Percentiles rank a stretch among this genome's conserved stretches.
These are phyloP conservation scores for Sinotaia quadrata DNA, from an alignment of 2,888 invertebrate species.

Conservation along the genomic window DNA sequence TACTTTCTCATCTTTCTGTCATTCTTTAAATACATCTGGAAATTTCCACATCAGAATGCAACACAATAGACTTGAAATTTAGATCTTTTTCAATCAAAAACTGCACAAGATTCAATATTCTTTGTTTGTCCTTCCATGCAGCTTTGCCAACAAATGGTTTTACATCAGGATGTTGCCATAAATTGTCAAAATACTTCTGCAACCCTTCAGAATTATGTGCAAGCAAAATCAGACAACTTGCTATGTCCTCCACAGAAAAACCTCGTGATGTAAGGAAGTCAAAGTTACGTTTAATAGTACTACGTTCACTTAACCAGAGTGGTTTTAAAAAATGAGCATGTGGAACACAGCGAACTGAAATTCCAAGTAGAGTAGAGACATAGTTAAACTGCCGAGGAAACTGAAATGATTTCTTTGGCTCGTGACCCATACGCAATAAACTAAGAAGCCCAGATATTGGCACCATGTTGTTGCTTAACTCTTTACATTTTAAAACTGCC, in stretches of 20 bases:
- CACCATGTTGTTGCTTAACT: conserved; percentile 17
- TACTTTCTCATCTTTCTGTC: too few species aligned
- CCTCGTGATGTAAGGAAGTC: conserved; percentile 32
- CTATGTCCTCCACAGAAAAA: conserved; percentile 27
- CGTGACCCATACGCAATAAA: conserved; percentile 24
- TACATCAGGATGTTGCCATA: conserved; percentile 24
- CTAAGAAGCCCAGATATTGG: conserved; percentile 20
- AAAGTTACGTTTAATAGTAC: conserved; percentile 21
- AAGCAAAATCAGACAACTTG: conserved; percentile 31
- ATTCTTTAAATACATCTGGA: too few species aligned
- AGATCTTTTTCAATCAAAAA: conserved; percentile 37
- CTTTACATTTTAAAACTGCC: conserved; percentile 17
- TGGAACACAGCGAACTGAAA: background rate
- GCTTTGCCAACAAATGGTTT: background rate
- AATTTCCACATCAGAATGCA: conserved; percentile 24
- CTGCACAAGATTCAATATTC: conserved; percentile 32
- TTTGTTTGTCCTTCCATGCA: conserved; percentile 14
- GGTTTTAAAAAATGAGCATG: background rate
- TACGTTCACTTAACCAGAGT: conserved; percentile 12
- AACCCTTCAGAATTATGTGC: conserved; percentile 29
- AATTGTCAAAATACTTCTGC: conserved; percentile 8
- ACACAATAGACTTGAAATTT: conserved; percentile 29
- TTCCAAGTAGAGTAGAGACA: conserved; percentile 10
- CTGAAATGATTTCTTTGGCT: conserved; percentile 20
- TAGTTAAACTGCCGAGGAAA: conserved; percentile 4